phyloP scores from a whole-genome alignment of 2,888 invertebrate genomes.

The Nephrotoma flavescens region DNA sequence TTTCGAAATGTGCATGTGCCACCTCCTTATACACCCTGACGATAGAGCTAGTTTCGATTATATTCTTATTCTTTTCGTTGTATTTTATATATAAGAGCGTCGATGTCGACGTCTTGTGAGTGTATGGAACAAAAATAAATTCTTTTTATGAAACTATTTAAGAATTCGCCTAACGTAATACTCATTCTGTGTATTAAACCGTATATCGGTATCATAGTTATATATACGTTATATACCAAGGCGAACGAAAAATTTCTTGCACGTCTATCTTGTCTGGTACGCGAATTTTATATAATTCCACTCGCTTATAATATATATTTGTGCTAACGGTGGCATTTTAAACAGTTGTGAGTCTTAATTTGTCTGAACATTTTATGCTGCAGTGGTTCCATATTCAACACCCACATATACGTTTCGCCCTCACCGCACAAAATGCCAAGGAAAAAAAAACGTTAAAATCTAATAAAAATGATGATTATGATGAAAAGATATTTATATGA shows the following conservation, averaged over 20 bases:
- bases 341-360: background rate
- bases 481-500: background rate
- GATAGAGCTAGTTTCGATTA: background rate
- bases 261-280: background rate
- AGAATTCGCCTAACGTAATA: background rate
- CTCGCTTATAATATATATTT: background rate
- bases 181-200: background rate
- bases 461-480: background rate
- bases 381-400: background rate
- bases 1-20: background rate
- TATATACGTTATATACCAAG: background rate
- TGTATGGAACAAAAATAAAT: background rate
- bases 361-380: background rate
- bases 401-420: background rate
- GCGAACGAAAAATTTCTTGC: background rate
- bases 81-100: too few species aligned
- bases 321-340: background rate
- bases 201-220: background rate
- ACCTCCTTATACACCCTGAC: background rate
- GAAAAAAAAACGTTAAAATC: background rate
- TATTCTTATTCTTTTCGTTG: background rate
- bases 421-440: background rate
- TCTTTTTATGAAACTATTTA: background rate
- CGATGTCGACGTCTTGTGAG: background rate
- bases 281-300: background rate